A percentile compares a stretch with the other conserved stretches of the same genome.
phyloP scores from a whole-genome alignment of 2,888 invertebrate species.

The Acronicta psi region DNA sequence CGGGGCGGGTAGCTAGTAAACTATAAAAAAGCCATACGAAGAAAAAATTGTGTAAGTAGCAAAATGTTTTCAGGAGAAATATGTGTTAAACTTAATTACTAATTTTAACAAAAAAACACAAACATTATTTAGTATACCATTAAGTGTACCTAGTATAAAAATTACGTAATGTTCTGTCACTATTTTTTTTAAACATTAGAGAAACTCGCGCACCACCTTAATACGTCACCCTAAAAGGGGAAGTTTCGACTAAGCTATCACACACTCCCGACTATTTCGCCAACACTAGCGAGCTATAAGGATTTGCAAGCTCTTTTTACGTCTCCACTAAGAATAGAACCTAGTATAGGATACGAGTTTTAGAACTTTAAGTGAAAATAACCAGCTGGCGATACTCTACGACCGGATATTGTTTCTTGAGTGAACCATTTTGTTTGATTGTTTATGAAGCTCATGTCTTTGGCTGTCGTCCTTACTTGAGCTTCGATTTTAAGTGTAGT shows the following conservation, averaged over 20 bases:
- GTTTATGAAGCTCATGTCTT: conserved; percentile 38
- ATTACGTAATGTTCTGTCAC: too few species aligned
- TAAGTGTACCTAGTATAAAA: too few species aligned
- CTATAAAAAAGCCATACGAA: too few species aligned
- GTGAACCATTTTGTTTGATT: conserved; percentile 41
- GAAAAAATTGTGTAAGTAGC: too few species aligned
- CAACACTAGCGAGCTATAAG: conserved; percentile 74
- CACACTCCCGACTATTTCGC: conserved; percentile 79
- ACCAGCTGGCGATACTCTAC: conserved; percentile 49
- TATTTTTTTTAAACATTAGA: background rate
- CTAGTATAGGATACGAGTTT: conserved; percentile 57
- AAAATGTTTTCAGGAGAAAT: too few species aligned
- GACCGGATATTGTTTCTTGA: conserved; percentile 52
- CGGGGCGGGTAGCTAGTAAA: too few species aligned
- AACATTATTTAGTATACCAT: too few species aligned
- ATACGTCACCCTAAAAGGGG: conserved; percentile 63
- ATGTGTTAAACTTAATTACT: too few species aligned
- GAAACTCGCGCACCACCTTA: conserved; percentile 35
- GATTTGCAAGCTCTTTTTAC: conserved; percentile 83
- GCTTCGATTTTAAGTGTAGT: conserved; percentile 18
- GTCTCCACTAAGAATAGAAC: conserved; percentile 69
- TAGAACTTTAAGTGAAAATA: conserved; percentile 63
- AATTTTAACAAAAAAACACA: too few species aligned
- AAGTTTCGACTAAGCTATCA: conserved; percentile 82
- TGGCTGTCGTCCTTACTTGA: conserved; percentile 13